These are phyloP conservation scores for Drosophila athabasca DNA, from an alignment of 1,140 invertebrate species.

Conservation along the genomic window DNA sequence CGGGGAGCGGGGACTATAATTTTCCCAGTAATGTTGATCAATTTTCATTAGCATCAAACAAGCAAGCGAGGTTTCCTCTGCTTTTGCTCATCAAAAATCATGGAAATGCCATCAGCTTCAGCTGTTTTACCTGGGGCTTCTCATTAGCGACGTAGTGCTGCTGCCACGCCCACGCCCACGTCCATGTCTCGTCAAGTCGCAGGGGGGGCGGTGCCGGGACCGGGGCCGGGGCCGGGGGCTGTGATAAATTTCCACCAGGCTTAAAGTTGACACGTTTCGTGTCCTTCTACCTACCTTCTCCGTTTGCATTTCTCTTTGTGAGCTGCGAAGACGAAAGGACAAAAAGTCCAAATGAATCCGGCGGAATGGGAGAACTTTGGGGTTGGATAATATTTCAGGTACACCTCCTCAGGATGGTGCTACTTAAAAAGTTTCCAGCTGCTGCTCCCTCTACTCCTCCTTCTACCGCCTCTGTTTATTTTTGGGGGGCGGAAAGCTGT, in stretches of 20 bases:
- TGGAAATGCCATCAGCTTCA: slow-evolving; percentile 7
- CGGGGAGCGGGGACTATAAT: slow-evolving; percentile 18
- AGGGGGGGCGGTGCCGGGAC: not conserved
- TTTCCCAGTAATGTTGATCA: slow-evolving; percentile 51
- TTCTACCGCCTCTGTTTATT: slow-evolving; percentile 16
- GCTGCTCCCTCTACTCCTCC: not conserved
- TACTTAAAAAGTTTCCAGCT: slow-evolving; percentile 72
- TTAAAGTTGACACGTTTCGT: slow-evolving; percentile 59
- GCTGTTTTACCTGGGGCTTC: slow-evolving; percentile 1
- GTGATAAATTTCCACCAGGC: slow-evolving; percentile 69
- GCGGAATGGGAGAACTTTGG: slow-evolving; percentile 28
- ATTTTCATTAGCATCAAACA: slow-evolving; percentile 59
- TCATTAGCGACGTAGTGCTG: slow-evolving; percentile 23
- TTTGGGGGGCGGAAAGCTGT: slow-evolving; percentile 29
- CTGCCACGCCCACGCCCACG: slow-evolving; percentile 13
- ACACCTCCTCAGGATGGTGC: slow-evolving; percentile 43
- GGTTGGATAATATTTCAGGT: slow-evolving; percentile 66
- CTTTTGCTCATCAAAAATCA: slow-evolving; percentile 13
- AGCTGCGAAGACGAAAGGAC: slow-evolving; percentile 1
- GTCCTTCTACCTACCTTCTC: slow-evolving; percentile 18
- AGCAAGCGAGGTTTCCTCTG: not conserved
- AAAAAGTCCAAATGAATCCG: slow-evolving; percentile 24
- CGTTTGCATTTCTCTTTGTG: slow-evolving; percentile 40
- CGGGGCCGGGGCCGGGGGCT: not conserved
- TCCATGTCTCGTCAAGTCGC: slow-evolving; percentile 13